These are phyloP conservation scores for Cataglyphis altisquamis DNA, from an alignment of 2,888 invertebrate species.

Conservation along the genomic window DNA sequence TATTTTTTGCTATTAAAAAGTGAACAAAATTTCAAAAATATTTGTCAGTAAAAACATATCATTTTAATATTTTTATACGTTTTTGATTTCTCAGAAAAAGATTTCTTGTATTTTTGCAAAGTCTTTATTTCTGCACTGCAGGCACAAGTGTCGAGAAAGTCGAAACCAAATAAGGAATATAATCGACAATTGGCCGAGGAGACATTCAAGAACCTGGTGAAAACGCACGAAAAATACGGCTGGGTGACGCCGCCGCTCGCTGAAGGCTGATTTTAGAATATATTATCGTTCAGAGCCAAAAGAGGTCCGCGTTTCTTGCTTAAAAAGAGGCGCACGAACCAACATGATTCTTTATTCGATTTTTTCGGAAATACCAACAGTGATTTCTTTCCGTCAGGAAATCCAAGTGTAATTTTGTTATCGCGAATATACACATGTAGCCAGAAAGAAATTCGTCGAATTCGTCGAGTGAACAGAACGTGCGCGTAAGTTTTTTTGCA, in stretches of 20 bases:
- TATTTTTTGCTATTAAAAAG: not conserved
- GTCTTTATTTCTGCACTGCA: constrained; percentile 66
- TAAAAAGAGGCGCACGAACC: not conserved
- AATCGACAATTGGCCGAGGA: constrained; percentile 93
- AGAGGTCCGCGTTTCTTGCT: constrained; percentile 14
- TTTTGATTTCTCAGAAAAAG: not conserved
- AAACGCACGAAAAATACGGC: constrained; percentile 96
- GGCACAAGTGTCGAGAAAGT: constrained; percentile 93
- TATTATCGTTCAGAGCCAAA: not conserved
- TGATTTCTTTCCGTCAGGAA: constrained; percentile 36
- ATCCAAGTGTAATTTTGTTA: constrained; percentile 23
- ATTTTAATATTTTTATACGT: not conserved
- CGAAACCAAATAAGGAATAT: constrained; percentile 93
- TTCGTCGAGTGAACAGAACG: not conserved
- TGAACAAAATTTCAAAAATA: not conserved
- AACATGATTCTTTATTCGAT: constrained; percentile 2
- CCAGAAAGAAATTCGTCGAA: not conserved
- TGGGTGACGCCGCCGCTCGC: constrained; percentile 96
- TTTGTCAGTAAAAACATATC: not conserved
- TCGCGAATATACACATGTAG: constrained; percentile 20
- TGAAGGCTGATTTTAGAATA: constrained; percentile 90
- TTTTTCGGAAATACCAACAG: constrained; percentile 8
- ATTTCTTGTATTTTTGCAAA: not conserved
- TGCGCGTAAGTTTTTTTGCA: not conserved
- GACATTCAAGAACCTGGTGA: constrained; percentile 94